Base-by-base conservation (phyloP, 2,113 vertebrate species). In the Xenotilapia flavipinnis region DNA sequence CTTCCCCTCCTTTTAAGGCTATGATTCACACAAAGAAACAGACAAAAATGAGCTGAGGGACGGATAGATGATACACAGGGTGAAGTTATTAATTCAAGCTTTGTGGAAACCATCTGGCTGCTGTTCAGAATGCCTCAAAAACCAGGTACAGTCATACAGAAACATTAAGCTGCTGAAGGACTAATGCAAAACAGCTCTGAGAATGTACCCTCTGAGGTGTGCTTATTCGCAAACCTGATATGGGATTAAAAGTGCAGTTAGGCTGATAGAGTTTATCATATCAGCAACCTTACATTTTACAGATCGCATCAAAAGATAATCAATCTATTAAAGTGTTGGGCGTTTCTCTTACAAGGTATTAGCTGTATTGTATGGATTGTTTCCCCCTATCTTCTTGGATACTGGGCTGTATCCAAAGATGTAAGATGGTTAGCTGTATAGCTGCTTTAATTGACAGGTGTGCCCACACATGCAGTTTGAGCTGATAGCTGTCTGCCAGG, bases 11-110 rank as follows among this genome's bases (percentile, higher is more conserved):
- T 85, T 83, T 87, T 31, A 90, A 62, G 86, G 81, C 86, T 33
- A 80, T 80, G 82, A 89, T 81, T 89, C 17, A 51, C 79, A 81
- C 62, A 81, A 13, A 49, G 58, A 85, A 62, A 65, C 10, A 68
- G 62, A 62, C 17, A 81, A 23, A 49, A 53, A 62, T 19, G 15
- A 40, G 81, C 84, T 51, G 51, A 87, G 89, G 85, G 84, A 92
- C 47, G 49, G 89, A 92, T 83, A 49, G 68, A 81, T 60, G 58
- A 80, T 86, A 54, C 86, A 88, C 80, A 86, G 81, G 80, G 83
- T 77, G 58, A 83, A 51, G 82, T 82, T 93, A 93, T 91, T 93
- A 88, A 91, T 93, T 87, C 86, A 65, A 87, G 84, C 62, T 87
- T 89, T 92, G 90, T 86, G 40, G 82, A 86, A 90, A 81, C 81